phyloP scores from a whole-genome alignment of 2,888 invertebrate genomes.

The Conus canariensis region DNA sequence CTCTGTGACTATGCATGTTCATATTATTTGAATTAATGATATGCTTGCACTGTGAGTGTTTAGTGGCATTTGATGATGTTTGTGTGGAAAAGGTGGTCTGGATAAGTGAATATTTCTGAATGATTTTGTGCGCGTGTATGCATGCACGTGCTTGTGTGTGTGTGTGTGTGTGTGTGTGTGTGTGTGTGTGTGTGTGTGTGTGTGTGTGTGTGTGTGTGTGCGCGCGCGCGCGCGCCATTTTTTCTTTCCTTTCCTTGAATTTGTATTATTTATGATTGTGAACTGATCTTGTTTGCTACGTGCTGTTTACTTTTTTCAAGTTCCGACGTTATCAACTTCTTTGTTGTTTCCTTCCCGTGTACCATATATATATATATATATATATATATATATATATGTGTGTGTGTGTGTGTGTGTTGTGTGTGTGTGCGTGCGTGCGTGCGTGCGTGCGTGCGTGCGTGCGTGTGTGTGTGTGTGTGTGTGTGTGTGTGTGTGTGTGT shows the following conservation, averaged over 20 bases:
- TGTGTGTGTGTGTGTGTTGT: not conserved
- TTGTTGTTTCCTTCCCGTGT: too few species aligned
- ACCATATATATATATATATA: too few species aligned
- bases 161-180: conserved; percentile 21
- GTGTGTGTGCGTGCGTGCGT: too few species aligned
- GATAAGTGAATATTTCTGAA: too few species aligned
- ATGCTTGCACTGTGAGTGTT: too few species aligned
- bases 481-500: conserved; percentile 26
- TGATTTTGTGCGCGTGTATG: not conserved
- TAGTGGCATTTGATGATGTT: too few species aligned
- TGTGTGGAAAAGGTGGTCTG: too few species aligned
- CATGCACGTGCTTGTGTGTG: not conserved
- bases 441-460: too few species aligned
- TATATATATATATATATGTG: not conserved
- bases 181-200: conserved; percentile 13
- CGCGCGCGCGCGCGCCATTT: not conserved
- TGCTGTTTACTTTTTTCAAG: not conserved
- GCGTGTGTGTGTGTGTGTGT: conserved; percentile 18
- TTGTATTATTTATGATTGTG: not conserved
- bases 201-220: conserved; percentile 20
- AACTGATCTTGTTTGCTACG: too few species aligned
- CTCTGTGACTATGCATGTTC: too few species aligned
- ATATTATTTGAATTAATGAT: too few species aligned
- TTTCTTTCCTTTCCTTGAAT: not conserved
- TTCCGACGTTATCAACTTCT: not conserved